Conservation (phyloP, 2,797 vertebrate genomes). For the Masticophis lateralis region DNA sequence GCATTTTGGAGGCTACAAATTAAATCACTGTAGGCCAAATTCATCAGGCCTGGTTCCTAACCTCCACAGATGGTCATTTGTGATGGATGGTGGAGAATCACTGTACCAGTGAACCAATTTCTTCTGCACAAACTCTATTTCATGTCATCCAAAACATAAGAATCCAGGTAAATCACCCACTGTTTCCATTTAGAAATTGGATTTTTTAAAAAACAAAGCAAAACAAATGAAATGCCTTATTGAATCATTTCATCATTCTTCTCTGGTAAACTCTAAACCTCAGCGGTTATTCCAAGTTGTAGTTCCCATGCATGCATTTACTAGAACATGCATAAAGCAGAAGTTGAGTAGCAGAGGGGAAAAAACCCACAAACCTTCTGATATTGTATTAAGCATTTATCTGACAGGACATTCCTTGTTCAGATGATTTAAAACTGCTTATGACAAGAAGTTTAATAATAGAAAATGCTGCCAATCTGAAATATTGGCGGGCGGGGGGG, state of each 20-base stretch:
- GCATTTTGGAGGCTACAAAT: neutral
- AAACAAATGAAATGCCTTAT: neutral
- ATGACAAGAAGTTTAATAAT: constrained; percentile 43
- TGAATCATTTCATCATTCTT: neutral
- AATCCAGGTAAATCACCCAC: neutral
- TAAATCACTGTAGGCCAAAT: neutral
- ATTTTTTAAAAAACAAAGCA: too few species aligned
- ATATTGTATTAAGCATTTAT: constrained; percentile 19
- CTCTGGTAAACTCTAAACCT: neutral
- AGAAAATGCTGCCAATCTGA: constrained; percentile 39
- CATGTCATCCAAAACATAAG: neutral
- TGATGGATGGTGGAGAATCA: neutral
- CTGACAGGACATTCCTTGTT: constrained; percentile 14
- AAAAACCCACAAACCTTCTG: neutral
- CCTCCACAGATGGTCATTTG: neutral
- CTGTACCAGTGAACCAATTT: too few species aligned
- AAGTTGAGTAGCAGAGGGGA: neutral
- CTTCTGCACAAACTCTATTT: neutral
- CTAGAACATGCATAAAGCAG: too few species aligned
- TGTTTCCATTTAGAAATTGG: neutral
- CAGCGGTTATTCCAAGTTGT: neutral
- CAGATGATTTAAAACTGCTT: constrained; percentile 36
- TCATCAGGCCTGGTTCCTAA: neutral
- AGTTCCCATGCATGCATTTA: neutral
- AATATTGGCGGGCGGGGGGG: neutral